Percentiles rank a stretch among this genome's conserved stretches.
phyloP scores from a whole-genome alignment of 2,113 vertebrate species.

The Boleophthalmus pectinirostris region DNA sequence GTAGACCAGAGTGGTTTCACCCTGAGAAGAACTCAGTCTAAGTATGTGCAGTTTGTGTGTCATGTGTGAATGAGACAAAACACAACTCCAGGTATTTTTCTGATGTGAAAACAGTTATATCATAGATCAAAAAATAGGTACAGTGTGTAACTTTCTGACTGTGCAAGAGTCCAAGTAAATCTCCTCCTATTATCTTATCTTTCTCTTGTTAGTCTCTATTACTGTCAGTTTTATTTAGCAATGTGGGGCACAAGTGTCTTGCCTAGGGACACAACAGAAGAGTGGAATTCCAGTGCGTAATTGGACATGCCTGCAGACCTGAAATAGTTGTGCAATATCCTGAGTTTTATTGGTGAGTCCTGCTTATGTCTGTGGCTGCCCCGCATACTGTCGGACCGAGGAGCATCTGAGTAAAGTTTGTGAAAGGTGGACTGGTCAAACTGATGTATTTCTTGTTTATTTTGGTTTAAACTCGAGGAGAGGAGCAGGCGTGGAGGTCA shows the following conservation, averaged over 20 bases:
- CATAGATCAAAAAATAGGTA: no score
- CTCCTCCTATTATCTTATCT: no score
- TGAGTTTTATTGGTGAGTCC: neutral
- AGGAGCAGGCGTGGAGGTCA: slow-evolving; percentile 15
- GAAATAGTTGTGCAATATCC: slow-evolving; percentile 39
- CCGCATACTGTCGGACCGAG: neutral
- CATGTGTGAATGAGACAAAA: no score
- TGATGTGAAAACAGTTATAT: no score
- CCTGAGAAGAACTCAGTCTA: no score
- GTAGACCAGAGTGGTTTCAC: no score
- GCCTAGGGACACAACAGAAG: neutral
- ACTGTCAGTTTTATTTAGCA: neutral
- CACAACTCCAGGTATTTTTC: no score
- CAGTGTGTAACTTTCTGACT: no score
- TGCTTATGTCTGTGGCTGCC: slow-evolving; percentile 13
- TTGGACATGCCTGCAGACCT: slow-evolving; percentile 8
- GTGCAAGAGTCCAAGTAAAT: no score
- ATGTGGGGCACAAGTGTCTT: neutral
- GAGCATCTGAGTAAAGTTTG: slow-evolving; percentile 17
- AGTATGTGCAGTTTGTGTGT: no score
- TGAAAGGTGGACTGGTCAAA: slow-evolving; percentile 29
- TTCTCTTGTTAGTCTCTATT: no score
- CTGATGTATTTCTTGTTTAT: slow-evolving; percentile 57
- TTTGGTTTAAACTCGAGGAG: slow-evolving; percentile 33
- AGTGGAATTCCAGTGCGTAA: neutral